Evolutionary conservation across 2,888 invertebrate species (phyloP), one percentile per base, ranked within the genome.

Genomic region (Aromia moschata): DNA sequence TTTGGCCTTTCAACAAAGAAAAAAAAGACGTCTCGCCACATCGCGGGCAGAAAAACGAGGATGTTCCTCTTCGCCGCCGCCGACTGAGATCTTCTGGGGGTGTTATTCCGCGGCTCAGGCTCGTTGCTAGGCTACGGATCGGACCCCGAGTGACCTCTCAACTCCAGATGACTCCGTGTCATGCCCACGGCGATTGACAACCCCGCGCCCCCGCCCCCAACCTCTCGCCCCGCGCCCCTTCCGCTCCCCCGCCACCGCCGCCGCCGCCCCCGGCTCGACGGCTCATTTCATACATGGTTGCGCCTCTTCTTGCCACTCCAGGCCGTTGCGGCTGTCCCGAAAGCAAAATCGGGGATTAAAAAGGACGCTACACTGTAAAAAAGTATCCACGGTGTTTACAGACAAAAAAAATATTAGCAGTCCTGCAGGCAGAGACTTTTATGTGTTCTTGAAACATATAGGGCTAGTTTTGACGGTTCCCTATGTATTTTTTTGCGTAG

Each of bases 101-200:
- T 47, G 56, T 60, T 56, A 51, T 51, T 37, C 54, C 33, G 53
- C 52, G 62, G 43, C 52, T 56, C 49, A 40, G 52, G 18, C 37
- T 65, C 65, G 74, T 74, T 72, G 74, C 74, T 71, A 70, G 71
- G 73, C 44, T 62, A 73, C 72, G 63, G 58, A 62, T 60, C 67
- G 73, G 75, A 73, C 75, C 74, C 75, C 64, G 72, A 73, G 77
- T 79, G 79, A 79, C 79, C 79, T 79, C 76, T 78, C 79, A 78
- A 75, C 78, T 77, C 73, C 79, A 79, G 78, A 78, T 77, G 75
- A 75, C 75, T 77, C 56, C 41, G 47, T 65, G 65, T 65, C 65
- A 62, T 43, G 56, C 55, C 65, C 65, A 65, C 60, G 51, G 60
- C 62, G 60, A 70, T 70, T 60, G 69, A 67, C 67, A 68, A 67